A percentile compares a stretch with the other conserved stretches of the same genome.
Conservation (phyloP, 2,113 vertebrate species). For the Phylloscopus whistleri region DNA sequence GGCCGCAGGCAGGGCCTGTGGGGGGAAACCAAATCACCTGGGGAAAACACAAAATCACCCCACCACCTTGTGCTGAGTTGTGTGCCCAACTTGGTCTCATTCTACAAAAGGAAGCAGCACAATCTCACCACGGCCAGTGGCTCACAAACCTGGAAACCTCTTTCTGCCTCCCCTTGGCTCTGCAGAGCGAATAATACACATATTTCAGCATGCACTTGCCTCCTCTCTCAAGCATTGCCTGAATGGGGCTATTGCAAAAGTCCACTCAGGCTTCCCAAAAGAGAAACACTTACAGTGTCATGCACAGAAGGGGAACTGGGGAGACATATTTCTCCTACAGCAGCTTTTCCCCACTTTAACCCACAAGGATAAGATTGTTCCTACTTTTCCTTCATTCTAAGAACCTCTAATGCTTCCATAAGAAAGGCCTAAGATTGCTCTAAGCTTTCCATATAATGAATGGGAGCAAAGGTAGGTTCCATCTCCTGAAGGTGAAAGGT, state of each 20-base stretch:
- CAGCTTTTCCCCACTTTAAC: background rate
- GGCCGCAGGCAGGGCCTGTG: background rate
- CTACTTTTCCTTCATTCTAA: background rate
- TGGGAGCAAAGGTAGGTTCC: background rate
- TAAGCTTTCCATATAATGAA: background rate
- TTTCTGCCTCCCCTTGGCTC: background rate
- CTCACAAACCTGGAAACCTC: background rate
- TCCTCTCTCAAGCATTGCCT: background rate
- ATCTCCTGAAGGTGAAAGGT: background rate
- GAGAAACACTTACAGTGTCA: background rate
- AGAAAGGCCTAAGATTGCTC: background rate
- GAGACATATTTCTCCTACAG: background rate
- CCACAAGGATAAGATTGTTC: background rate
- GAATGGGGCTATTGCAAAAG: background rate
- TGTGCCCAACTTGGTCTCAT: background rate
- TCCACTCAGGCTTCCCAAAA: background rate
- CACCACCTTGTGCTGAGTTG: background rate
- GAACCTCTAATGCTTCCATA: background rate
- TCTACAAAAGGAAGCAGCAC: background rate
- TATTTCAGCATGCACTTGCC: background rate
- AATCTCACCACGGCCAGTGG: fast-evolving
- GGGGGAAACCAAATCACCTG: background rate
- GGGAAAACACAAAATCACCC: background rate
- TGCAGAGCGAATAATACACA: background rate
- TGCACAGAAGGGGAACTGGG: background rate